A percentile compares a stretch with the other conserved stretches of the same genome.
phyloP scores from a whole-genome alignment of 2,797 vertebrate species.

The Micromesistius poutassou region DNA sequence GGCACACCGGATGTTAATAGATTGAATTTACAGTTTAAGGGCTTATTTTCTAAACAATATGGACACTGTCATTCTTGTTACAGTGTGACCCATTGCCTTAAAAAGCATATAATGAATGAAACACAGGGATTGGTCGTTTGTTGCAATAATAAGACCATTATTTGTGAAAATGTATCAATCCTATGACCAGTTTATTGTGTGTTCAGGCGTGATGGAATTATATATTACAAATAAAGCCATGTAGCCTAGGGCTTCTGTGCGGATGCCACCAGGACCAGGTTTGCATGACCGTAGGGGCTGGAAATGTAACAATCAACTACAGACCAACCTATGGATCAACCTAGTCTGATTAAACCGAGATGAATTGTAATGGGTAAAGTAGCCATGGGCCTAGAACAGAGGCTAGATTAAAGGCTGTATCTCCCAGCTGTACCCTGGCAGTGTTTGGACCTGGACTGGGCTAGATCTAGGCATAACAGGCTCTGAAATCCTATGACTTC shows the following conservation, averaged over 20 bases:
- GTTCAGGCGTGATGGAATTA: background rate
- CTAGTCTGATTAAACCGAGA: background rate
- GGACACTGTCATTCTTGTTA: background rate
- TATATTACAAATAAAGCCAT: background rate
- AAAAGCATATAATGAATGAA: background rate
- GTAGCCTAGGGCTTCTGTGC: background rate
- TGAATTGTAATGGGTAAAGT: background rate
- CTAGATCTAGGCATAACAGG: background rate
- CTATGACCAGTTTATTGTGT: background rate
- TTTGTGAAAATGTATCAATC: background rate
- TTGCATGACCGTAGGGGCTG: background rate
- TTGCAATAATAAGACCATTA: background rate
- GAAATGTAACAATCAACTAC: background rate
- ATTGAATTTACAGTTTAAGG: background rate
- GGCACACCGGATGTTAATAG: background rate
- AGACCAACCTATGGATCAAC: background rate
- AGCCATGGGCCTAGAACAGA: background rate
- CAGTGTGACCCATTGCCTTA: background rate
- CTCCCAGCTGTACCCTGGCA: background rate
- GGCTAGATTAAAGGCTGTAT: background rate
- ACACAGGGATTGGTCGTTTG: background rate
- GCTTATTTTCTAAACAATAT: background rate
- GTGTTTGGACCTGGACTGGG: background rate
- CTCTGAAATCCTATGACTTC: background rate
- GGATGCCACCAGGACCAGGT: background rate